phyloP scores from a whole-genome alignment of 1,140 invertebrate species.

The Rhopalosiphum maidis region DNA sequence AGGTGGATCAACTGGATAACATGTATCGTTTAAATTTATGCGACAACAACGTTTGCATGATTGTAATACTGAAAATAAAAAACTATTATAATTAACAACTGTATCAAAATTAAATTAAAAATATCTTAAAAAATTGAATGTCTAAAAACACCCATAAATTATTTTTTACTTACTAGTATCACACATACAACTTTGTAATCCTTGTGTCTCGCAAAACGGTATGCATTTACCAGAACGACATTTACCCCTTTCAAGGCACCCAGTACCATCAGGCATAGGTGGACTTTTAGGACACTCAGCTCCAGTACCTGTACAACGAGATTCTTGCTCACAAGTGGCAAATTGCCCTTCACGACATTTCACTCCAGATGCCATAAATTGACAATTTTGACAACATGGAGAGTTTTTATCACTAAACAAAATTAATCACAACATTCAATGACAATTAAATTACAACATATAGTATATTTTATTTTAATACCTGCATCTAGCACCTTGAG shows the following conservation, averaged over 20 bases:
- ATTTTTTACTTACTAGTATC: conserved; percentile 76
- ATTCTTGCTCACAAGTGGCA: conserved; percentile 88
- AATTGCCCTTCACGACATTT: conserved; percentile 88
- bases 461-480: conserved; percentile 61
- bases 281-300: conserved; percentile 80
- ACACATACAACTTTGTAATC: conserved; percentile 92
- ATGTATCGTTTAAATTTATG: conserved; percentile 88
- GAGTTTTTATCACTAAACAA: conserved; percentile 88
- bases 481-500: conserved; percentile 84
- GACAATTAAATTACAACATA: neutral
- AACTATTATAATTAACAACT: conserved; percentile 31
- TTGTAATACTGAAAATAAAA: conserved; percentile 72
- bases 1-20: conserved; percentile 84
- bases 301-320: conserved; percentile 76
- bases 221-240: conserved; percentile 86
- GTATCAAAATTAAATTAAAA: neutral
- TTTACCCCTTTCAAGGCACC: conserved; percentile 86
- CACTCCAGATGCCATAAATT: conserved; percentile 78
- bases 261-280: conserved; percentile 85
- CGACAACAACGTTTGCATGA: conserved; percentile 91
- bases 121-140: conserved; percentile 15
- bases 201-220: conserved; percentile 91
- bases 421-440: neutral
- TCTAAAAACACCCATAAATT: neutral
- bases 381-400: conserved; percentile 89